These are phyloP conservation scores for Pachyseris speciosa DNA, from an alignment of 64 coral and sea anemone genomes.

Conservation along the genomic window DNA sequence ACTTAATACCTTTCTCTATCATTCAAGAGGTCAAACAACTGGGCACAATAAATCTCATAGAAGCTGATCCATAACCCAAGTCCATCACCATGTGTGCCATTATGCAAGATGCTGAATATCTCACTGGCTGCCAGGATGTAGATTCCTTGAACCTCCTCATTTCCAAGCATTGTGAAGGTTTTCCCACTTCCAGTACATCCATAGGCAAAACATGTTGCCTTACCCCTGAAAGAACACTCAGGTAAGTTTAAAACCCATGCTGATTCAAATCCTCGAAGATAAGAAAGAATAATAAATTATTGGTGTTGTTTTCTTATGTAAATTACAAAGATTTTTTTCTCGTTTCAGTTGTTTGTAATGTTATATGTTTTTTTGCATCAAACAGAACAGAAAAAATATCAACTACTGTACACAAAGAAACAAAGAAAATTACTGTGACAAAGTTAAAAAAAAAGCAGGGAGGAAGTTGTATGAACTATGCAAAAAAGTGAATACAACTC, in stretches of 20 bases:
- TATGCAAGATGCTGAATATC: slow-evolving; percentile 75
- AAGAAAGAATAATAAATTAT: not conserved
- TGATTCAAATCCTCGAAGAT: too few relatives aligned
- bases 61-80: slow-evolving; percentile 85
- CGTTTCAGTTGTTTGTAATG: too few relatives aligned
- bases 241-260: too few relatives aligned
- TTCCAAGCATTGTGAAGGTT: slow-evolving; percentile 93
- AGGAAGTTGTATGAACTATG: too few relatives aligned
- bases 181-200: slow-evolving; percentile 93
- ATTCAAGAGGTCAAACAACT: slow-evolving; percentile 90
- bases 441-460: too few relatives aligned
- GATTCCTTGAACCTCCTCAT: slow-evolving; percentile 76
- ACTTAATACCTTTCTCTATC: slow-evolving; percentile 76
- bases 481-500: too few relatives aligned
- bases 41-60: slow-evolving; percentile 92
- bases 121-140: slow-evolving; percentile 86
- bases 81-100: slow-evolving; percentile 32
- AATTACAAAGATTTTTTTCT: too few relatives aligned
- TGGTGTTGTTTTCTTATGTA: too few relatives aligned
- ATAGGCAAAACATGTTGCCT: slow-evolving; percentile 91
- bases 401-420: too few relatives aligned
- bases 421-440: too few relatives aligned
- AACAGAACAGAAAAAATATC: too few relatives aligned
- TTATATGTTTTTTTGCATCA: too few relatives aligned
- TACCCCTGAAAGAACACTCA: slow-evolving; percentile 32